Evolutionary conservation across 2,888 invertebrate species (phyloP), one percentile per base, ranked within the genome.

Genomic region (Diadromus collaris): DNA sequence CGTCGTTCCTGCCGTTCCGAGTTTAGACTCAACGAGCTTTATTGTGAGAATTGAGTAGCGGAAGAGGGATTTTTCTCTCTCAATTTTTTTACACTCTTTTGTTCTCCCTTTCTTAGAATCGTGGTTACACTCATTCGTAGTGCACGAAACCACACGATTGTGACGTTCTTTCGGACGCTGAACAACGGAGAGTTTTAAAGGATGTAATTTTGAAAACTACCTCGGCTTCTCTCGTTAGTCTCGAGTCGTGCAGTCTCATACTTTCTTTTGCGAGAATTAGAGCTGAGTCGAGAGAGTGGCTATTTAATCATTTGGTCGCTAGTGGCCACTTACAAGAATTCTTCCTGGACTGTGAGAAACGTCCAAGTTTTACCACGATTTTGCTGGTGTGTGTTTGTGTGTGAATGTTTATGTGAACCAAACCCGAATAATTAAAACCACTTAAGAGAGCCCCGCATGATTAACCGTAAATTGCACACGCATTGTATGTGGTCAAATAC

Each of bases 1-100:
- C 24, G 54, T 67, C 67, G 38, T 51, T 67, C n/a, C 67, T 54
- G n/a, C 67, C 34, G 54, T 34, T 34, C 34, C 21, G 65, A 67
- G 65, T 51, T 67, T 51, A 51, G 21, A 67, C 65, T 38, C 38
- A n/a, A 44, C 56, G 54, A 56, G 41, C 56, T 10, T 68, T 56
- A 56, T 68, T 56, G 27, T 7, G 68, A 24, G 27, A 41, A 56
- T 38, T 34, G 24, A 68, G 67, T 41, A 34, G 38, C 54, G 54
- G 46, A 34, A 38, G 48, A 32, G 19, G 21, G 27, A 27, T 32
- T 60, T 32, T 16, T 60, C 10, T 32, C 32, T 32, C 24, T 21
- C 21, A 6, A n/a, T n/a, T 21, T 67, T 54, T 38, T 34, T 54
- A 1, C 24, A 21, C 10, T 24, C 24, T 54, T 38, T 32, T 21